Evolutionary conservation across 2,797 vertebrate genomes (phyloP).

Genomic region (Falco berigora): DNA sequence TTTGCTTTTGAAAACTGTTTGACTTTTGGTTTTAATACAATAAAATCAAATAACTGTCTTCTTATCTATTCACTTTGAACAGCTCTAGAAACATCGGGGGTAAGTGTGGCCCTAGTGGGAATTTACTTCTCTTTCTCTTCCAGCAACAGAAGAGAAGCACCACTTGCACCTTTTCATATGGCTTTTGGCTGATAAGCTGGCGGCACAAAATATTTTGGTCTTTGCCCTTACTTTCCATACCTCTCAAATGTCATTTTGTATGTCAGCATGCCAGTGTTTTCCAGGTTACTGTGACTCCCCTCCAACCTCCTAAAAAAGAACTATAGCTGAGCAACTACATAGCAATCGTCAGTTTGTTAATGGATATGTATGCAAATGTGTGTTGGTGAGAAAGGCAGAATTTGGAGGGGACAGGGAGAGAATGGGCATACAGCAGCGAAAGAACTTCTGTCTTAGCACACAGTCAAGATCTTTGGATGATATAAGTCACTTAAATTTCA

Average conservation of each 20-base stretch:
- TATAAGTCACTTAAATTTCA: not conserved
- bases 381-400: not conserved
- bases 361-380: not conserved
- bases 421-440: not conserved
- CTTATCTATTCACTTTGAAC: not conserved
- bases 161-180: rapidly evolving
- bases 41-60: not conserved
- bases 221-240: not conserved
- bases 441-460: not conserved
- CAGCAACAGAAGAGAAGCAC: not conserved
- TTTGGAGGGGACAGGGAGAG: not conserved
- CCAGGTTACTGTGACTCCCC: not conserved
- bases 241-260: not conserved
- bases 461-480: not conserved
- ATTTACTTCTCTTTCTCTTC: not conserved
- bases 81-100: not conserved
- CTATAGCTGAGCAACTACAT: not conserved
- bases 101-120: not conserved
- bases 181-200: not conserved
- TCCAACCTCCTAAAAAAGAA: not conserved
- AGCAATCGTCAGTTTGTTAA: not conserved
- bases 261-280: not conserved
- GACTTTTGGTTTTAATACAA: not conserved
- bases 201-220: not conserved
- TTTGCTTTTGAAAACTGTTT: not conserved